Percentiles rank a stretch among this genome's conserved stretches.
Conservation (phyloP, 2,888 invertebrate species). For the Charanyca ferruginea region DNA sequence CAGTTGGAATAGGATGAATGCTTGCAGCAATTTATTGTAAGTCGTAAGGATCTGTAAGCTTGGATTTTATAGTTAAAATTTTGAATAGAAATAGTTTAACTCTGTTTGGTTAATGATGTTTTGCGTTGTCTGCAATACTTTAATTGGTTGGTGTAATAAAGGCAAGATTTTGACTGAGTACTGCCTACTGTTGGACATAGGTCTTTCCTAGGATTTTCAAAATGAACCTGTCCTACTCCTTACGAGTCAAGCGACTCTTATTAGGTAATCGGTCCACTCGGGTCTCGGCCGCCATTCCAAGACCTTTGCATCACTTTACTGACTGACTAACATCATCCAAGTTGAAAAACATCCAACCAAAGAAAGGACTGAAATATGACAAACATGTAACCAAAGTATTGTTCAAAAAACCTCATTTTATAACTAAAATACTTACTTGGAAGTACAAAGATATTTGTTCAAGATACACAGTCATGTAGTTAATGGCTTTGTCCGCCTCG, state of each 20-base stretch:
- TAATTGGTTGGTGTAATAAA: no score
- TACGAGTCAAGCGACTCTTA: no score
- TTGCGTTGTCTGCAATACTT: neutral
- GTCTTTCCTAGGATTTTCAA: neutral
- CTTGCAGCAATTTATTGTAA: constrained; percentile 32
- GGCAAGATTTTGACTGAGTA: no score
- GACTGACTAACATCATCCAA: neutral
- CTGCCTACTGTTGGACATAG: no score
- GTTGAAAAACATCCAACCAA: neutral
- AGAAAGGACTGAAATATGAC: neutral
- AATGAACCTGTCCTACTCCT: no score
- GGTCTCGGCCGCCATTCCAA: no score
- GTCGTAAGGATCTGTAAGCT: constrained; percentile 8
- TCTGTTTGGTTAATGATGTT: neutral
- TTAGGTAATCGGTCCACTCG: no score
- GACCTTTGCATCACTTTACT: no score
- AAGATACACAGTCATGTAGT: constrained; percentile 88
- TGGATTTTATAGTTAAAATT: constrained; percentile 17
- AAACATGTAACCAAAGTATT: neutral
- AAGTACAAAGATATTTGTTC: constrained; percentile 89
- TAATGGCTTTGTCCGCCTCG: constrained; percentile 88
- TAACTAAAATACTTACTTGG: constrained; percentile 74
- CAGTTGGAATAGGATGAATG: constrained; percentile 48
- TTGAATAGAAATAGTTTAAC: neutral
- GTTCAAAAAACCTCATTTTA: neutral